Base-by-base conservation (phyloP, 1,140 invertebrate genomes). In the Agrypnia vestita region DNA sequence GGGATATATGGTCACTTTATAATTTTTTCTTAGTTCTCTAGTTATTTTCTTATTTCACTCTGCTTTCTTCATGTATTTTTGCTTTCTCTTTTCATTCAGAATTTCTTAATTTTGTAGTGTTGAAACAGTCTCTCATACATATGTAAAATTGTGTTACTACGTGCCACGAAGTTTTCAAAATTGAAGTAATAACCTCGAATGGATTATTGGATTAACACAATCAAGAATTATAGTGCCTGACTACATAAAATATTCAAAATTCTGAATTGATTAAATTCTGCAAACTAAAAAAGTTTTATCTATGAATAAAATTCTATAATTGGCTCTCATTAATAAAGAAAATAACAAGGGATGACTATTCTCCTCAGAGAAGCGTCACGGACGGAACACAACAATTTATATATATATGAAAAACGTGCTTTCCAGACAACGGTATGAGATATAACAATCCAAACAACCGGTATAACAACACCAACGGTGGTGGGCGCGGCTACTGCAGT, bases 401-500 rank as follows among this genome's bases (percentile, higher is more conserved):
- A 47, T 72, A 72, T 74, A 74, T 74, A 74, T 76, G 74, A 76
- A 76, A 56, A 21, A 35, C 49, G n/a, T 56, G 75, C 53, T 76
- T 80, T 71, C 46, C 75, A 83, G 82, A 80, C 61, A 79, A 79
- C 77, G 79, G 79, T 44, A 78, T 80, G 72, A 62, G 82, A 59
- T 83, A 81, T 69, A 83, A 81, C 73, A 81, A 78, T 55, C 75
- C 75, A 6, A 82, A 82, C 46, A 80, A 79, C 25, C 79, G 82
- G n/a, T 56, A 69, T 53, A 69, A 69, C 72, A 44, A n/a, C 56
- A 67, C 64, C n/a, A 62, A 25, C 47, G 67, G 76, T 56, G 78
- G 78, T 56, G n/a, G 79, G 73, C 25, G 82, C 62, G 21, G 71
- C 13, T 80, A 79, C 61, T 80, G 79, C 72, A 80, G 79, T 53